phyloP scores from a whole-genome alignment of 2,888 invertebrate genomes.

The Napeogenes inachia region DNA sequence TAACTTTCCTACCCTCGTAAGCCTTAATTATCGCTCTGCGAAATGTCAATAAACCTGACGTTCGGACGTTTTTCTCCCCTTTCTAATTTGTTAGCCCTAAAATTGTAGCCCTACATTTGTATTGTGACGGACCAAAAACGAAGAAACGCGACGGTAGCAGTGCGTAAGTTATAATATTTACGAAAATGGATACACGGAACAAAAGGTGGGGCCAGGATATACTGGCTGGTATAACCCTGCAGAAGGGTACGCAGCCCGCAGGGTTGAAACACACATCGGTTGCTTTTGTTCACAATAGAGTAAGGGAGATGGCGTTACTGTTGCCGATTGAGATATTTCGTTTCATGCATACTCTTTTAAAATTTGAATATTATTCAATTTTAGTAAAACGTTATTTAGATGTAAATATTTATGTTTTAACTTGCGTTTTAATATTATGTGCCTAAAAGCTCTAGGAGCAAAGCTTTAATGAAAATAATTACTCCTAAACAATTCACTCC shows the following conservation, averaged over 20 bases:
- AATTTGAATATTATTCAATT: not conserved
- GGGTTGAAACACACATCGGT: conserved; percentile 58
- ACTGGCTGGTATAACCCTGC: conserved; percentile 51
- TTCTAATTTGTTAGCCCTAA: conserved; percentile 73
- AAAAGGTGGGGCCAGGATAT: conserved; percentile 37
- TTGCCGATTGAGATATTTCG: conserved; percentile 43
- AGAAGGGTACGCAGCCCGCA: conserved; percentile 67
- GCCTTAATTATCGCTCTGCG: conserved; percentile 69
- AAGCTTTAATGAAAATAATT: no score
- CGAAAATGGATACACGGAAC: conserved; percentile 30
- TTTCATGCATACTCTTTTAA: conserved; percentile 36
- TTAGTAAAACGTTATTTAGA: not conserved
- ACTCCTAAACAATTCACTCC: no score
- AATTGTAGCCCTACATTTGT: conserved; percentile 57
- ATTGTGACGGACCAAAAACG: conserved; percentile 37
- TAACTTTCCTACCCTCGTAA: conserved; percentile 58
- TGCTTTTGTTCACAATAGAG: conserved; percentile 45
- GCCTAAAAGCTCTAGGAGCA: no score
- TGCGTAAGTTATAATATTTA: conserved; percentile 15
- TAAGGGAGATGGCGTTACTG: conserved; percentile 46
- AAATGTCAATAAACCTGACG: conserved; percentile 74
- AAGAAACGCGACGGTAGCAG: conserved; percentile 27
- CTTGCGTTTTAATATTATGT: no score
- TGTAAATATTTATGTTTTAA: not conserved
- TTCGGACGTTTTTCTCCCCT: conserved; percentile 66